These are phyloP conservation scores for Caradrina kadenii DNA, from an alignment of 2,888 invertebrate species.

Conservation along the genomic window DNA sequence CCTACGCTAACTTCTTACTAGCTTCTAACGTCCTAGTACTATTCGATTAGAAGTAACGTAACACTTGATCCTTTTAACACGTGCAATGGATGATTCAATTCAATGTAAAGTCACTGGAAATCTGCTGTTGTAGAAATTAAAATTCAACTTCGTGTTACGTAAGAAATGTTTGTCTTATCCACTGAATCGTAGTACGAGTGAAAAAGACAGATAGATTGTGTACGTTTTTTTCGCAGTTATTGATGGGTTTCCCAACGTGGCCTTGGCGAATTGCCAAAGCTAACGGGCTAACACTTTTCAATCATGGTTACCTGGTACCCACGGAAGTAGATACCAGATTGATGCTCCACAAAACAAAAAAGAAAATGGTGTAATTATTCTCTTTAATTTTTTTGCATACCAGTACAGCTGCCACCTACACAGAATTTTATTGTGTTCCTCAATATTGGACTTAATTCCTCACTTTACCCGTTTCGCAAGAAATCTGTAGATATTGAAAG, in stretches of 20 bases:
- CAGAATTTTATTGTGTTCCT: too few relatives aligned
- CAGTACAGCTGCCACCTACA: too few relatives aligned
- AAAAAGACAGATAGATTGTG: constrained; percentile 27
- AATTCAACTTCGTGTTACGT: constrained; percentile 2
- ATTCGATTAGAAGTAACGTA: constrained; percentile 58
- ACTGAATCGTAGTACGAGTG: neutral
- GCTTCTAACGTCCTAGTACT: constrained; percentile 52
- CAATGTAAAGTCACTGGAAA: constrained; percentile 17
- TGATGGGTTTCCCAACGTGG: constrained; percentile 40
- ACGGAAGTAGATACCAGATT: constrained; percentile 57
- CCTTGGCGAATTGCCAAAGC: constrained; percentile 45
- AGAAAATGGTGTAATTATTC: neutral
- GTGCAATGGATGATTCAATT: constrained; percentile 3
- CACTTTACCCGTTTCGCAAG: too few relatives aligned
- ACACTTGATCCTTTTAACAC: constrained; percentile 40
- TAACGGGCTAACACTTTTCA: constrained; percentile 33
- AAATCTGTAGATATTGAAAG: too few relatives aligned
- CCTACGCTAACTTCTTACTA: constrained; percentile 16
- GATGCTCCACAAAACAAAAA: constrained; percentile 49
- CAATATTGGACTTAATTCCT: too few relatives aligned
- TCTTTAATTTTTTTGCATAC: neutral
- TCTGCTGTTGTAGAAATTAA: constrained; percentile 1
- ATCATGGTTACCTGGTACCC: constrained; percentile 57
- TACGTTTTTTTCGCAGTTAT: constrained; percentile 23
- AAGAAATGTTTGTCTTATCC: neutral